Evolutionary conservation across 2,888 invertebrate species (phyloP), one percentile per base, ranked within the genome.

Genomic region (Neocrepidodera transversa): DNA sequence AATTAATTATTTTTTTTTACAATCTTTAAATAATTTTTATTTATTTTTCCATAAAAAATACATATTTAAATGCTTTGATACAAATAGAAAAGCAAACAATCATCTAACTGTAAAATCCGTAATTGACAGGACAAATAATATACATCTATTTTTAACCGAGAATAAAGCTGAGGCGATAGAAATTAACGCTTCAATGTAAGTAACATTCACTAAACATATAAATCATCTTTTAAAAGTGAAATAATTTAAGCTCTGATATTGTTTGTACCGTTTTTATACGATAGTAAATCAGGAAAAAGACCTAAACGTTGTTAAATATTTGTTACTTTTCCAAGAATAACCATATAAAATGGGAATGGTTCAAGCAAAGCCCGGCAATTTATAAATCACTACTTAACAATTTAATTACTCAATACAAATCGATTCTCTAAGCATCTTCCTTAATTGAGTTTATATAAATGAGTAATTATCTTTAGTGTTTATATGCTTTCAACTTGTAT

Each of bases 151-250:
- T 38, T 38, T 38, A 38, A 7, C 38, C 17, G 6, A 2, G 16
- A 16, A 38, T 16, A 38, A 16, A 38, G 17, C 38, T 11, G 2
- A 16, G 2, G 17, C 16, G 7, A 16, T 17, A 8, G 17, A 38
- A 49, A 50, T 50, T 50, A 38, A 11, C 40, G 51, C 36, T 51
- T 30, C 18, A 42, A 42, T 18, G 42, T 51, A 38, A 26, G 26
- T 6, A 38, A 50, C 50, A 36, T 50, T 50, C 23, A 20, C 51
- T 35, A 28, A 51, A 50, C 26, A 42, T 40, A 51, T 51, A 51
- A 51, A 51, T 51, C 40, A 51, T 51, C 40, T 50, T 36, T 32
- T 36, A 17, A 50, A 50, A 50, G 13, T 51, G 51, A 51, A 51
- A 51, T 42, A 40, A 51, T 51, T 51, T 42, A 11, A 51, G 17